Evolutionary conservation across 2,797 vertebrate species (phyloP).

Genomic region (Xenopus petersii): DNA sequence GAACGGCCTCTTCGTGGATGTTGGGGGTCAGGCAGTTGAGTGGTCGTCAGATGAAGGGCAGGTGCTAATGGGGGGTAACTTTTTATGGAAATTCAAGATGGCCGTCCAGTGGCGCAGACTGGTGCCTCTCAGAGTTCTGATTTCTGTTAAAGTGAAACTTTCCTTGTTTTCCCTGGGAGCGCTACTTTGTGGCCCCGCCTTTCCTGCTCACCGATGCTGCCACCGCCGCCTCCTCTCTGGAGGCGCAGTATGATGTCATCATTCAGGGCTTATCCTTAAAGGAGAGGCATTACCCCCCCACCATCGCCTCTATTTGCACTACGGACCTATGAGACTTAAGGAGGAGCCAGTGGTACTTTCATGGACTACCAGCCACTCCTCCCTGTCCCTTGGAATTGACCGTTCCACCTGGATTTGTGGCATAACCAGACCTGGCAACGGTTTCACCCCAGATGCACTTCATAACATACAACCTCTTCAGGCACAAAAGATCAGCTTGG

Average conservation of each 20-base stretch:
- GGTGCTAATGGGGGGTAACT: neutral
- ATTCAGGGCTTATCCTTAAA: too few relatives aligned
- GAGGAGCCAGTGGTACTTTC: neutral
- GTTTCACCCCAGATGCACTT: slow-evolving; percentile 9
- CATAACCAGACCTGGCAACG: neutral
- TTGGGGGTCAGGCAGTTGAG: neutral
- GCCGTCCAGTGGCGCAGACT: neutral
- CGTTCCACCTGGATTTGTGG: neutral
- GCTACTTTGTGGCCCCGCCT: neutral
- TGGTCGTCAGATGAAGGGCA: neutral
- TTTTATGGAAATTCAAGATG: neutral
- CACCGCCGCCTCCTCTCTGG: neutral
- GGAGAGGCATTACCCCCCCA: neutral
- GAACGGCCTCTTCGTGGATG: neutral
- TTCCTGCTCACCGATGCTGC: neutral
- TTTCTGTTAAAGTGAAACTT: slow-evolving; percentile 39
- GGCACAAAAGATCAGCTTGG: neutral
- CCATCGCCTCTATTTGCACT: slow-evolving; percentile 34
- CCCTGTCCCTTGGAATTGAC: neutral
- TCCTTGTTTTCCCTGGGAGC: neutral
- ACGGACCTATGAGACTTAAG: too few relatives aligned
- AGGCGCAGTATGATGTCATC: neutral
- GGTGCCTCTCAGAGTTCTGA: slow-evolving; percentile 26
- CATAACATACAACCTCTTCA: neutral
- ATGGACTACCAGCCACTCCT: neutral